phyloP scores from a whole-genome alignment of 2,113 vertebrate species.

The Otis tarda region DNA sequence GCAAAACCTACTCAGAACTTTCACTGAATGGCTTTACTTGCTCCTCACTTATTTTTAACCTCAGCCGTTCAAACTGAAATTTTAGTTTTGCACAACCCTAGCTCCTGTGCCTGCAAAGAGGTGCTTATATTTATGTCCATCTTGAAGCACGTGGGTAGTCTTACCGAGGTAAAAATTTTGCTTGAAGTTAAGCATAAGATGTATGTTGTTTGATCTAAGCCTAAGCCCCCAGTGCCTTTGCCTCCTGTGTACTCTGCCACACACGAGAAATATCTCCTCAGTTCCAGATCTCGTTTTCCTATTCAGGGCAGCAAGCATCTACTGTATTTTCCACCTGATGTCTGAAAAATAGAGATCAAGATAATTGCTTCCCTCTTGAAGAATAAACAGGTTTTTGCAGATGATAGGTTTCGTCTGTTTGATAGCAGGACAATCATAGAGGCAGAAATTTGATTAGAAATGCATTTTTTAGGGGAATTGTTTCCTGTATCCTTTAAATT shows the following conservation, averaged over 20 bases:
- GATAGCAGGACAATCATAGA: not conserved
- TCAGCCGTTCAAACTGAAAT: not conserved
- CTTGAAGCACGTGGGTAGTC: not conserved
- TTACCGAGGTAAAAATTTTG: not conserved
- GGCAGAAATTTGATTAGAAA: conserved; percentile 19
- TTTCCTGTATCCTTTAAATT: not conserved
- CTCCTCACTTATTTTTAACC: not conserved
- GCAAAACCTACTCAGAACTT: not conserved
- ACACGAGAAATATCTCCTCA: not conserved
- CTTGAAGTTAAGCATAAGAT: not conserved
- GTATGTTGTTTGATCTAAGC: not conserved
- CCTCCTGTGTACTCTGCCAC: not conserved
- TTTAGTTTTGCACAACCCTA: not conserved
- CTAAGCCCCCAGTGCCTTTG: not conserved
- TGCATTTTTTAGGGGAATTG: not conserved
- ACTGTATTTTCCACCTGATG: not conserved
- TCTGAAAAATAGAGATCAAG: not conserved
- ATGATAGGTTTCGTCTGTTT: not conserved
- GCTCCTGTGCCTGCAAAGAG: not conserved
- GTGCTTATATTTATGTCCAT: not conserved
- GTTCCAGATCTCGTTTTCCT: not conserved
- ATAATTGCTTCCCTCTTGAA: not conserved
- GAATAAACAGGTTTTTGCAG: not conserved
- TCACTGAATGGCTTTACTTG: not conserved
- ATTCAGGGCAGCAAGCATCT: not conserved